These are phyloP conservation scores for Phlogophora meticulosa DNA, from an alignment of 2,888 invertebrate species.

Conservation along the genomic window DNA sequence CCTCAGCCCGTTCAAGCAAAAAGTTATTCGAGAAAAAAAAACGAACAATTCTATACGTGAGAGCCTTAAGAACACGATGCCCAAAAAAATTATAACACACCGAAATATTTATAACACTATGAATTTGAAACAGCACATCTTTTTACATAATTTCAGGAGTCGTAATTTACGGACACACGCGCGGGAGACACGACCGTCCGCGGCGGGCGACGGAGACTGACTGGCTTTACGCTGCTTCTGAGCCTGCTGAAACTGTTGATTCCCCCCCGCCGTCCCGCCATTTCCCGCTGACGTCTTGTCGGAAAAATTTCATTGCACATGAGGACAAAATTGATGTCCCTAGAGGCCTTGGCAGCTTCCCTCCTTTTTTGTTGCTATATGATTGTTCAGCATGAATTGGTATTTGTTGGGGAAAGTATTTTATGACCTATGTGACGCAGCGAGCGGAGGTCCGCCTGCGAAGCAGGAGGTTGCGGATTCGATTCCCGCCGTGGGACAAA, in stretches of 20 bases:
- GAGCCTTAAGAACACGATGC: conserved; percentile 3
- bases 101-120: conserved; percentile 34
- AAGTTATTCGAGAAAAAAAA: conserved; percentile 30
- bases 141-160: conserved; percentile 56
- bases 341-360: conserved; percentile 40
- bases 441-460: too few species aligned
- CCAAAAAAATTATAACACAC: conserved; percentile 37
- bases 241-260: conserved; percentile 72
- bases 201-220: conserved; percentile 50
- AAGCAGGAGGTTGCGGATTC: too few species aligned
- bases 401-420: conserved; percentile 4
- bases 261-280: conserved; percentile 49
- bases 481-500: too few species aligned
- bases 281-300: conserved; percentile 64
- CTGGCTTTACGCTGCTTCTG: conserved; percentile 63
- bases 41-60: conserved; percentile 31
- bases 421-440: too few species aligned
- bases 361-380: conserved; percentile 31
- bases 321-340: conserved; percentile 54
- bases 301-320: conserved; percentile 75
- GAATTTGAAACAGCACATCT: conserved; percentile 46
- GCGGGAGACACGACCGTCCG: conserved; percentile 46
- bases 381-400: conserved; percentile 33
- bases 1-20: conserved; percentile 24
- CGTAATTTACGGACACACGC: conserved; percentile 52